phyloP scores from a whole-genome alignment of 2,113 vertebrate genomes.

The Rhinoderma darwinii region DNA sequence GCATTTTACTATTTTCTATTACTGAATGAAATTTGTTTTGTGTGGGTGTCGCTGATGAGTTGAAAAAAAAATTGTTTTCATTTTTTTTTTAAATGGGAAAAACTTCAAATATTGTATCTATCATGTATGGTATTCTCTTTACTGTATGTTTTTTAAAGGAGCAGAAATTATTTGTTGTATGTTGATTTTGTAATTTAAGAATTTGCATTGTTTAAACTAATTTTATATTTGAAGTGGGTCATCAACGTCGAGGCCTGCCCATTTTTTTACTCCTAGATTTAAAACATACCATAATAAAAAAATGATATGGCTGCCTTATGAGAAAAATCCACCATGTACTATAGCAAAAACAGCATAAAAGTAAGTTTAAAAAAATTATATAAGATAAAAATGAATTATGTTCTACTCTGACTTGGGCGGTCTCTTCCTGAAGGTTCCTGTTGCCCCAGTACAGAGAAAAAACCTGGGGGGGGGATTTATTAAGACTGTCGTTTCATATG shows the following conservation, averaged over 20 bases:
- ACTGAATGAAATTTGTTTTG: constrained; percentile 28
- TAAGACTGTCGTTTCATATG: too few species aligned
- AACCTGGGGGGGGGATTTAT: too few species aligned
- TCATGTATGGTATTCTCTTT: constrained; percentile 43
- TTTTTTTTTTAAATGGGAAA: neutral
- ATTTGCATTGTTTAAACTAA: neutral
- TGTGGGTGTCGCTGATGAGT: neutral
- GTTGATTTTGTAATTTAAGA: constrained; percentile 11
- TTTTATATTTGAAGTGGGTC: neutral
- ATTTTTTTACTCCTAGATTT: neutral
- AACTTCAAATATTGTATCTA: constrained; percentile 13
- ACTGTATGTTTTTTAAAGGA: constrained; percentile 28
- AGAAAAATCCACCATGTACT: too few species aligned
- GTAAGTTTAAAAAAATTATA: neutral
- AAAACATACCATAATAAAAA: neutral
- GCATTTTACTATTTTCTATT: constrained; percentile 43
- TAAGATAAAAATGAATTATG: neutral
- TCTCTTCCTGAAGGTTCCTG: neutral
- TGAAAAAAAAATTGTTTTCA: constrained; percentile 21
- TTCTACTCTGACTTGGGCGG: neutral
- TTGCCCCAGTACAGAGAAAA: neutral
- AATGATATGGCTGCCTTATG: neutral
- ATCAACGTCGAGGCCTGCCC: neutral
- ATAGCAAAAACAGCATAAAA: too few species aligned
- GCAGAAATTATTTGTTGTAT: neutral